Percentiles rank a stretch among this genome's conserved stretches.
Conservation (phyloP, 2,888 invertebrate species). For the Dyspetes luteomarginatus region DNA sequence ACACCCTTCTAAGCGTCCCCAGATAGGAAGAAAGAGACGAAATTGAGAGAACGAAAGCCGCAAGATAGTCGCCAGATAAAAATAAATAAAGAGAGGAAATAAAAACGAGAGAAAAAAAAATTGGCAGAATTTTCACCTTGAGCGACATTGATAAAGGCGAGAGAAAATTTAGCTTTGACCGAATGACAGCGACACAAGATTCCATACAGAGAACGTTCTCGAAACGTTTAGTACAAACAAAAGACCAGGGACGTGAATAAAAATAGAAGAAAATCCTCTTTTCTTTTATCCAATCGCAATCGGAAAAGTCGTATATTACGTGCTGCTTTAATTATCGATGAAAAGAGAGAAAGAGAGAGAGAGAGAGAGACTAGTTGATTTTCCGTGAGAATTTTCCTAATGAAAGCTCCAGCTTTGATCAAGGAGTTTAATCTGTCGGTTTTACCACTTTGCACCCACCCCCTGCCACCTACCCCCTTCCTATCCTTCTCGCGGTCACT, state of each 20-base stretch:
- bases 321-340: slow-evolving; percentile 61
- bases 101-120: background rate
- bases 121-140: slow-evolving; percentile 25
- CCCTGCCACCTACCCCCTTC: too few species aligned
- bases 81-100: slow-evolving; percentile 32
- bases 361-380: slow-evolving; percentile 52
- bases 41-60: slow-evolving; percentile 48
- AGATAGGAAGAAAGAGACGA: slow-evolving; percentile 64
- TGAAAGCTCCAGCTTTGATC: slow-evolving; percentile 66
- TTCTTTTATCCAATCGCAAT: background rate
- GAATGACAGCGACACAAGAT: slow-evolving; percentile 28
- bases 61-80: background rate
- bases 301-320: slow-evolving; percentile 44
- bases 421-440: slow-evolving; percentile 69
- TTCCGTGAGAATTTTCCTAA: slow-evolving; percentile 48
- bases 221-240: slow-evolving; percentile 55
- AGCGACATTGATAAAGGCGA: slow-evolving; percentile 29
- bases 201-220: background rate
- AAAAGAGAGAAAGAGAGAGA: slow-evolving; percentile 14
- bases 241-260: too few species aligned
- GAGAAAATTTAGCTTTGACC: slow-evolving; percentile 14
- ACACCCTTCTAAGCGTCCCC: background rate
- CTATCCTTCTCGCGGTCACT: too few species aligned
- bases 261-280: background rate
- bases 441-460: slow-evolving; percentile 1